Percentiles rank a stretch among this genome's conserved stretches.
phyloP scores from a whole-genome alignment of 2,797 vertebrate genomes.

The Chelonia mydas region DNA sequence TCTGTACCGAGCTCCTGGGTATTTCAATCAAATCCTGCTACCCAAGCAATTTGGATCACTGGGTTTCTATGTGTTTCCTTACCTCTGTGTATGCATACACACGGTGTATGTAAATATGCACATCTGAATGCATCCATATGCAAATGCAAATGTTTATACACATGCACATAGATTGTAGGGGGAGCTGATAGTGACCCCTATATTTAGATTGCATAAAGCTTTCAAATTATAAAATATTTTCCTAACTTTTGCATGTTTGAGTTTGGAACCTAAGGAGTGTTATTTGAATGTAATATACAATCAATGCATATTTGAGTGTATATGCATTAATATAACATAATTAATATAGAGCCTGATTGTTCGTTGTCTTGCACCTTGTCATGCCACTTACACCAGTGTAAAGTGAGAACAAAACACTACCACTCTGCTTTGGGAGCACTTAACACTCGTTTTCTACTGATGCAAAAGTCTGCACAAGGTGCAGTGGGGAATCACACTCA shows the following conservation, averaged over 20 bases:
- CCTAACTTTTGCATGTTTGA: background rate
- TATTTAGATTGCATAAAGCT: background rate
- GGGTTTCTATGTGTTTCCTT: background rate
- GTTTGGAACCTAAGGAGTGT: background rate
- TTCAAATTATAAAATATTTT: background rate
- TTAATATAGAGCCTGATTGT: background rate
- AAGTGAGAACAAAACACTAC: background rate
- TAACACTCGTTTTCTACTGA: background rate
- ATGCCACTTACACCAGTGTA: background rate
- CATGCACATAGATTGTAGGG: accelerated
- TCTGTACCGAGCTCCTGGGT: background rate
- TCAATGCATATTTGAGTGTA: background rate
- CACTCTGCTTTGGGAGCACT: too few species aligned
- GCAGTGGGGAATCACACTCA: background rate
- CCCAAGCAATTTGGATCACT: accelerated
- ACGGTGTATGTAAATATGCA: accelerated
- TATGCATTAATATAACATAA: background rate
- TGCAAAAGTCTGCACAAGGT: background rate
- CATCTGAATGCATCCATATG: accelerated
- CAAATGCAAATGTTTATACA: accelerated
- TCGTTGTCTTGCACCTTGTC: background rate
- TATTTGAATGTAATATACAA: too few species aligned
- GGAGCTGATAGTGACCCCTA: accelerated
- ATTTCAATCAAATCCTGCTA: background rate
- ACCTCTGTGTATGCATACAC: accelerated